Evolutionary conservation across 1,140 invertebrate species (phyloP).

Genomic region (Trichomalopsis sarcophagae): DNA sequence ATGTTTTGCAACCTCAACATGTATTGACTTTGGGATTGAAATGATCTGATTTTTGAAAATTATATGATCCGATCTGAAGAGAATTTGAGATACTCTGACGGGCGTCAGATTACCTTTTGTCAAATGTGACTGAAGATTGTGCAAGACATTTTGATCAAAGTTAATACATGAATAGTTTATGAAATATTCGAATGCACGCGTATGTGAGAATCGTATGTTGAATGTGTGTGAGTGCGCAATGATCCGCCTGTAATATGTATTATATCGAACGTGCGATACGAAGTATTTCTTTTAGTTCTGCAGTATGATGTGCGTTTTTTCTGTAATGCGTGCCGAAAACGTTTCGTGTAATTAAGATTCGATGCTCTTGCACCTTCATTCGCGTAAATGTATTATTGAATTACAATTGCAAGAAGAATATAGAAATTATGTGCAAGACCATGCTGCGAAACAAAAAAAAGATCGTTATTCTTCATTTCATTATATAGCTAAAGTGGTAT

Average conservation of each 20-base stretch:
- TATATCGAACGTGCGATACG: slow-evolving; percentile 39
- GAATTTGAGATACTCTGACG: background rate
- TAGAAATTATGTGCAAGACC: slow-evolving; percentile 2
- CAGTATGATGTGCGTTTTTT: slow-evolving; percentile 28
- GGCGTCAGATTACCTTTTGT: background rate
- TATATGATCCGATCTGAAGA: background rate
- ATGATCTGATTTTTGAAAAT: background rate
- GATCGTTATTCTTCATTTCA: slow-evolving; percentile 18
- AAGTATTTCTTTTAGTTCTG: slow-evolving; percentile 44
- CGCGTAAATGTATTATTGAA: background rate
- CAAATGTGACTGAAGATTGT: background rate
- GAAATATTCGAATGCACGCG: background rate
- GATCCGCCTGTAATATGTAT: slow-evolving; percentile 47
- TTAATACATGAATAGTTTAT: slow-evolving; percentile 41
- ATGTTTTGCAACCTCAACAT: slow-evolving; percentile 26
- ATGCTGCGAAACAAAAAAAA: slow-evolving; percentile 18
- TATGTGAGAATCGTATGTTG: slow-evolving; percentile 24
- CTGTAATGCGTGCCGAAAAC: slow-evolving; percentile 25
- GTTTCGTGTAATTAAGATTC: slow-evolving; percentile 7
- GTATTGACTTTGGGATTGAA: slow-evolving; percentile 28
- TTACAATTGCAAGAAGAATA: background rate
- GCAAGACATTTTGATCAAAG: slow-evolving; percentile 26
- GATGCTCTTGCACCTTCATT: background rate
- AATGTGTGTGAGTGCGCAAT: slow-evolving; percentile 21
- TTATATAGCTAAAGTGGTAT: slow-evolving; percentile 10